Evolutionary conservation across 2,888 invertebrate species (phyloP), one percentile per base, ranked within the genome.

Genomic region (Bibio marci): DNA sequence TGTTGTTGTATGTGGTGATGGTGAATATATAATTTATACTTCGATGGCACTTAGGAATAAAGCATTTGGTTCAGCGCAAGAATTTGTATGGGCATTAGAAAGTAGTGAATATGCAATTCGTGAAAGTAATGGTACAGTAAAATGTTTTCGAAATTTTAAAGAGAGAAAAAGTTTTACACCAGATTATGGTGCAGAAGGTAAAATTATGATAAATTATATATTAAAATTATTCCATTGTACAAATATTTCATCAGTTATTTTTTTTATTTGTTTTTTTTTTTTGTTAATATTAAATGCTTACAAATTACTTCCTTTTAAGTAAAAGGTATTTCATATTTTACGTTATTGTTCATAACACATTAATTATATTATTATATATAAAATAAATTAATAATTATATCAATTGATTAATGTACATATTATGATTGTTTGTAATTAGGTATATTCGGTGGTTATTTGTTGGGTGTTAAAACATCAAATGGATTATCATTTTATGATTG

Each of bases 21-120:
- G 98, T 12, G 98, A 99, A 59, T 99, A 95, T 61, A 98, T 99
- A 36, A 97, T 99, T 50, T 98, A 99, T 66, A 99, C 98, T 0
- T 92, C 98, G 0, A 95, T 98, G 94, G 97, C 97, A 0, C 66
- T 99, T 45, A 70, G 98, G 38, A 99, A 99, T 62, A 99, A 99
- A 59, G 94, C 94, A 2, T 99, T 97, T 57, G 98, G 98, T 1
- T 80, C 88, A 11, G 97, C 95, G 0, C 88, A 94, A 51, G 98
- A 99, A 65, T 99, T 99, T 58, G 97, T 97, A 0, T 99, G 98
- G 98, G 91, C 92, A 0, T 71, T 81, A 36, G 98, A 99, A 58
- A 90, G 94, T 26, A 91, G 90, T 33, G 88, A 95, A 50, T 86
- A 85, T 52, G 85, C 85, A 1, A 82, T 81, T 0, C 65, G 91